Evolutionary conservation across 1,140 invertebrate species (phyloP).

Genomic region (Zelostemma sp.): DNA sequence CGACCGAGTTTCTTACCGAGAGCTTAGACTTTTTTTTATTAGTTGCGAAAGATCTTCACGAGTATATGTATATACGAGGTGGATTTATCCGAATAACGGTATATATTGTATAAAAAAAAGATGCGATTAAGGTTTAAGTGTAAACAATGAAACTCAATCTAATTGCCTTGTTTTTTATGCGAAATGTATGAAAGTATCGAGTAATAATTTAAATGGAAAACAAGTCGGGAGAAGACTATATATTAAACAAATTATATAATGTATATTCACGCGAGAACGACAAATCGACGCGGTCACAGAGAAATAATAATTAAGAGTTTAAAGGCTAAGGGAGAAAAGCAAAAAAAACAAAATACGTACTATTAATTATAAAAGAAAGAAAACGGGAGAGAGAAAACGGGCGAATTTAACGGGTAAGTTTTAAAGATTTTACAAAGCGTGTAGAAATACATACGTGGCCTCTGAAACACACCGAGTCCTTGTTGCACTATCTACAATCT

Average conservation of each 20-base stretch:
- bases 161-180: constrained; percentile 71
- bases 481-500: constrained; percentile 54
- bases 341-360: constrained; percentile 35
- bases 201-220: constrained; percentile 56
- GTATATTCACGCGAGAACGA: constrained; percentile 46
- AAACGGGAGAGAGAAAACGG: constrained; percentile 19
- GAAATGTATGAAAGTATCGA: constrained; percentile 65
- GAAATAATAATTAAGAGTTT: constrained; percentile 57
- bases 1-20: constrained; percentile 55
- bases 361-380: constrained; percentile 26
- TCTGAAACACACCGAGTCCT: constrained; percentile 50
- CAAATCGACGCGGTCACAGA: constrained; percentile 40
- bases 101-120: constrained; percentile 55
- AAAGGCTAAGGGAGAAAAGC: constrained; percentile 48
- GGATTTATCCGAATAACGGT: constrained; percentile 47
- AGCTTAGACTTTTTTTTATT: constrained; percentile 65
- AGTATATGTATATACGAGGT: constrained; percentile 56
- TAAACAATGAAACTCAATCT: constrained; percentile 66
- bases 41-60: constrained; percentile 56
- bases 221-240: constrained; percentile 49
- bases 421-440: constrained; percentile 60
- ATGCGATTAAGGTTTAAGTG: constrained; percentile 58
- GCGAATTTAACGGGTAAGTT: constrained; percentile 50
- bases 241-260: constrained; percentile 47
- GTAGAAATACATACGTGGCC: constrained; percentile 44